phyloP scores from a whole-genome alignment of 2,797 vertebrate genomes.

The Enteromius mattozi region DNA sequence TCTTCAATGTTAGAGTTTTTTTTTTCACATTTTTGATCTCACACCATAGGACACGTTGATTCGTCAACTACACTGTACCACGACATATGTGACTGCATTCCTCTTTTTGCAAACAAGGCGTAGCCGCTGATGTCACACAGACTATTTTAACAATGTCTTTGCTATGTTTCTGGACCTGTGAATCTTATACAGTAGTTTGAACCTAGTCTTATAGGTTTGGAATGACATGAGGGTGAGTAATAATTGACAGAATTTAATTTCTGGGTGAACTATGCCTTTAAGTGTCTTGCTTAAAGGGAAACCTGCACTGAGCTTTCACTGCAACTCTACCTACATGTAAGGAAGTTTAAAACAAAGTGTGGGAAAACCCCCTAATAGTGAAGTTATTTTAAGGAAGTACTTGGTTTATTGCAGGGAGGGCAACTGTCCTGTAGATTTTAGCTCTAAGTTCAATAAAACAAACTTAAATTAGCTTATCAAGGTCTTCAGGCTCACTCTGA shows the following conservation, averaged over 20 bases:
- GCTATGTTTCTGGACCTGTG: too few relatives aligned
- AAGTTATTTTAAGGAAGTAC: background rate
- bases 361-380: background rate
- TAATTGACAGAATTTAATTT: background rate
- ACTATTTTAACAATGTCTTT: background rate
- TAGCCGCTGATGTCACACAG: background rate
- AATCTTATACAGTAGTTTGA: too few relatives aligned
- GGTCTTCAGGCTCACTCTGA: background rate
- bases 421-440: background rate
- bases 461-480: background rate
- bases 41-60: too few relatives aligned
- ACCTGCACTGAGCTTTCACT: background rate
- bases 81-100: too few relatives aligned
- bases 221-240: background rate
- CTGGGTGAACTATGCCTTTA: background rate
- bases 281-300: background rate
- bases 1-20: too few relatives aligned
- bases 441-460: background rate
- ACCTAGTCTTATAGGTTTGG: background rate
- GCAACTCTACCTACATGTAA: background rate
- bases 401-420: background rate
- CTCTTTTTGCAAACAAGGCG: too few relatives aligned
- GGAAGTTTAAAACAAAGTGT: background rate
- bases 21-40: too few relatives aligned
- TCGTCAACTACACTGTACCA: too few relatives aligned